Conservation (phyloP, 2,797 vertebrate species). For the Acropternis orthonyx region DNA sequence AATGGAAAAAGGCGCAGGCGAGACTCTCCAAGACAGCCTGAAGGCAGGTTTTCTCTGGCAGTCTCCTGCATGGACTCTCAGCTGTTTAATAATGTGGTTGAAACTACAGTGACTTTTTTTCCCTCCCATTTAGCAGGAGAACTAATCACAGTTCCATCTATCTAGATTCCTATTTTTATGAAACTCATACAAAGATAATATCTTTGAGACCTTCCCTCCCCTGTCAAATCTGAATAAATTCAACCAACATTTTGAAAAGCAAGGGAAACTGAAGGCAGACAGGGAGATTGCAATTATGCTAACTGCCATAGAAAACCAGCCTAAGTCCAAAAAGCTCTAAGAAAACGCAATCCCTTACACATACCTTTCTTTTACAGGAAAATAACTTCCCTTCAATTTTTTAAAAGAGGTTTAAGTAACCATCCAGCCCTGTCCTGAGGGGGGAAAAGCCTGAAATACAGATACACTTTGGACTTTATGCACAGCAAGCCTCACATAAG, state of each 20-base stretch:
- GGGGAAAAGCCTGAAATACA: neutral
- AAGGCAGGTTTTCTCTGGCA: neutral
- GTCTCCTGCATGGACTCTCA: neutral
- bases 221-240: conserved; percentile 61
- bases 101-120: neutral
- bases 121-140: neutral
- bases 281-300: neutral
- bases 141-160: conserved; percentile 45
- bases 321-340: neutral
- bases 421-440: neutral
- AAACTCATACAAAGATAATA: conserved; percentile 53
- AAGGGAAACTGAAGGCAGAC: conserved; percentile 12
- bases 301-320: conserved; percentile 3
- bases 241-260: conserved; percentile 24
- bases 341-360: neutral
- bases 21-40: rapidly evolving
- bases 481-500: neutral
- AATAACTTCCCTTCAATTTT: neutral
- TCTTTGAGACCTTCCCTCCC: conserved; percentile 58
- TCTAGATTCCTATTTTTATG: conserved; percentile 46
- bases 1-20: neutral
- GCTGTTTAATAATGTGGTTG: conserved; percentile 37
- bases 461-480: neutral
- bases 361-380: neutral
- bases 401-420: neutral